Conservation (phyloP, 35 echinoderm and acorn worm species). For the Eucidaris tribuloides region DNA sequence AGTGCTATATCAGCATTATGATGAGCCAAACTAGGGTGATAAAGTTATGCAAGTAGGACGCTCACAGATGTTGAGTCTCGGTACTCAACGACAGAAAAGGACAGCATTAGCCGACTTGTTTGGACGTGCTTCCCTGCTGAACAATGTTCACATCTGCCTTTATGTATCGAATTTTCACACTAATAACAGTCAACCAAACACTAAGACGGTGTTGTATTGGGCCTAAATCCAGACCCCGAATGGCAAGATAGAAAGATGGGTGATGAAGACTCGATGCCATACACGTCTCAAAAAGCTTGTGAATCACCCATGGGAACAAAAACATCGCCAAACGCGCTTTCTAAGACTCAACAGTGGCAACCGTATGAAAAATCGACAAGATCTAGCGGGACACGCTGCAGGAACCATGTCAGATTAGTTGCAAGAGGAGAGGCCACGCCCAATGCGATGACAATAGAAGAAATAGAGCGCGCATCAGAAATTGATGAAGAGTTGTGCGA, state of each 20-base stretch:
- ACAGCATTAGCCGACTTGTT: slow-evolving; percentile 64
- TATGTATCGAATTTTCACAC: slow-evolving; percentile 55
- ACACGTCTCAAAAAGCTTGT: slow-evolving; percentile 14
- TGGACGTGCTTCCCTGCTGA: slow-evolving; percentile 48
- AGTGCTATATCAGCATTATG: slow-evolving; percentile 34
- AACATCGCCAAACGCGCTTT: slow-evolving; percentile 44
- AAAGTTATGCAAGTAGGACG: slow-evolving; percentile 52
- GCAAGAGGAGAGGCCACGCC: too few relatives aligned
- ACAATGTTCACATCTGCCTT: slow-evolving; percentile 64
- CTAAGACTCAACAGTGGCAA: not conserved
- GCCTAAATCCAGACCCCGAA: slow-evolving; percentile 14
- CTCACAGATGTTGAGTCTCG: slow-evolving; percentile 46
- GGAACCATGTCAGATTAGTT: too few relatives aligned
- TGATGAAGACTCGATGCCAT: too few relatives aligned
- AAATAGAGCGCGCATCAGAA: slow-evolving; percentile 7
- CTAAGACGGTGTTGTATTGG: slow-evolving; percentile 66
- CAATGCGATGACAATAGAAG: slow-evolving; percentile 16
- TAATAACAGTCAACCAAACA: slow-evolving; percentile 64
- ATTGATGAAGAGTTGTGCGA: slow-evolving; percentile 32
- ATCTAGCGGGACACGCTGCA: too few relatives aligned
- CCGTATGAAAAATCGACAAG: too few relatives aligned
- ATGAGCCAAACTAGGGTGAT: slow-evolving; percentile 53
- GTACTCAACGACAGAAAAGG: slow-evolving; percentile 70
- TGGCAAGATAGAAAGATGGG: slow-evolving; percentile 49
- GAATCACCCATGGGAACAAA: slow-evolving; percentile 1